Base-by-base conservation (phyloP, 2,888 invertebrate species). In the Rhagonycha lutea region DNA sequence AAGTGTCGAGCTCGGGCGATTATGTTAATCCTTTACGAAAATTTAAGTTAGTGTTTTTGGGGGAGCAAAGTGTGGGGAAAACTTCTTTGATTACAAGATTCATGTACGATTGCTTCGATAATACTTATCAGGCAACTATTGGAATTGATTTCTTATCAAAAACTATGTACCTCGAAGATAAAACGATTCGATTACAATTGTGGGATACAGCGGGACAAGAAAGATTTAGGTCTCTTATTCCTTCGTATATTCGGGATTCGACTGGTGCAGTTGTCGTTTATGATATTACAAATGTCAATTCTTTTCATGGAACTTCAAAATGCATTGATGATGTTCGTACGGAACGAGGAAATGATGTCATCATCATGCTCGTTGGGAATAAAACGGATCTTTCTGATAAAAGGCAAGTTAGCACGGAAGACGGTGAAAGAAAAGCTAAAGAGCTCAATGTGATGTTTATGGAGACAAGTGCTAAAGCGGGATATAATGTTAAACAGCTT, bases 61-160 rank as follows among this genome's bases (percentile, higher is more conserved):
- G 99, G 83, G 99, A 99, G 91, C 99, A 99, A 90, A 98, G 96
- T 90, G 96, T 99, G 87, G 99, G 98, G 80, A 99, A 99, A 91
- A 99, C 98, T 68, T 99, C 99, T 79, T 92, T 99, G 85, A 99
- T 99, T 88, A 99, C 99, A 86, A 94, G 99, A 88, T 99, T 99
- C 91, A 99, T 99, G 99, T 99, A 99, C 90, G 99, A 99, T 92
- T 98, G 98, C 90, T 99, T 99, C 90, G 99, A 99, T 92, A 99
- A 98, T 90, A 99, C 98, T 86, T 99, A 99, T 91, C 99, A 99
- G 96, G 99, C 99, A 82, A 99, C 99, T 82, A 99, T 99, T 89
- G 99, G 99, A 84, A 99, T 99, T 89, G 99, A 99, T 90, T 99
- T 99, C 91, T 92, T 99, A 87, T 99, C 98, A 83, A 99, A 99